A percentile compares a stretch with the other conserved stretches of the same genome.
Evolutionary conservation across 2,797 vertebrate species (phyloP).

Genomic region (Clarias fuscus): DNA sequence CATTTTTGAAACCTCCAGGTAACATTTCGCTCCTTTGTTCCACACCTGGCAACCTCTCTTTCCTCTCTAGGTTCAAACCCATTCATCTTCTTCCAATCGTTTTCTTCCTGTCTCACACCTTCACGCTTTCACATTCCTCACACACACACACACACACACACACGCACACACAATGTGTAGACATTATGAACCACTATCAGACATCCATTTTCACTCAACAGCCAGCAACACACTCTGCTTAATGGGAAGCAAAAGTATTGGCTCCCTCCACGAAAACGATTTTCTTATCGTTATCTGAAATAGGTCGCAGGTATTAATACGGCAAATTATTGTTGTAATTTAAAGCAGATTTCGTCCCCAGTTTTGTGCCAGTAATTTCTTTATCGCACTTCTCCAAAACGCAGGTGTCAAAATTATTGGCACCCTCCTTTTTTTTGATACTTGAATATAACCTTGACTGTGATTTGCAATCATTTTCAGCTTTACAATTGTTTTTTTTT

Average conservation of each 20-base stretch:
- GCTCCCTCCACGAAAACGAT: background rate
- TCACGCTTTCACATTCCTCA: background rate
- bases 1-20: conserved; percentile 25
- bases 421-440: background rate
- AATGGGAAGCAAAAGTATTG: background rate
- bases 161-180: background rate
- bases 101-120: conserved; percentile 23
- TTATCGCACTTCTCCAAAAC: no score
- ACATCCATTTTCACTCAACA: no score
- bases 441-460: background rate
- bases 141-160: conserved; percentile 20
- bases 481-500: background rate
- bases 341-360: background rate
- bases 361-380: no score
- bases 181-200: background rate
- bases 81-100: conserved; percentile 14
- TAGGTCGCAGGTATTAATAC: no score
- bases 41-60: background rate
- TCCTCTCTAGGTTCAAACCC: background rate
- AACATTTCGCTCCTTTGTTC: conserved; percentile 27
- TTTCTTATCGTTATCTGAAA: no score
- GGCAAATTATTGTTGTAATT: background rate
- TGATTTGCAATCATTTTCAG: background rate
- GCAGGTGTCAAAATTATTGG: no score
- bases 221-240: background rate